Conservation (phyloP, 2,113 vertebrate genomes). For the Apistogramma diplotaenia region DNA sequence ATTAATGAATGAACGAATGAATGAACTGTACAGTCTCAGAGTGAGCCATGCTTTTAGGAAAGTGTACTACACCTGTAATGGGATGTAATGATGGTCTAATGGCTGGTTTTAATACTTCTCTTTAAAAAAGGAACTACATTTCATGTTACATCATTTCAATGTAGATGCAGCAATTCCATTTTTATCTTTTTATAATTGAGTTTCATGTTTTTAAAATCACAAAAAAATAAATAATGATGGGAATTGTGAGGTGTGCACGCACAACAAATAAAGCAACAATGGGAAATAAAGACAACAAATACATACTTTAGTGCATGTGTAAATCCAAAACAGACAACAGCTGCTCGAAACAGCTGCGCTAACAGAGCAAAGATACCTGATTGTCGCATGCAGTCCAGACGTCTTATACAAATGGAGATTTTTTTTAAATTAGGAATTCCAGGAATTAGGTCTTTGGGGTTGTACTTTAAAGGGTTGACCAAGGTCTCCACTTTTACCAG, state of each 20-base stretch:
- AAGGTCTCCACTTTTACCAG: slow-evolving; percentile 8
- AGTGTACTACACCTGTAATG: slow-evolving; percentile 20
- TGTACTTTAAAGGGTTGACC: neutral
- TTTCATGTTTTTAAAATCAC: neutral
- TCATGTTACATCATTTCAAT: neutral
- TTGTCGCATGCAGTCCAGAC: slow-evolving; percentile 5
- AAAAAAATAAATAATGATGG: slow-evolving; percentile 14
- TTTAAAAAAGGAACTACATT: neutral
- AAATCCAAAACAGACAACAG: slow-evolving; percentile 31
- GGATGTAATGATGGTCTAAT: slow-evolving; percentile 31
- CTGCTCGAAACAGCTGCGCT: slow-evolving; percentile 22
- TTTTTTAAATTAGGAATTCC: too few relatives aligned
- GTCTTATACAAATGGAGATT: slow-evolving; percentile 1
- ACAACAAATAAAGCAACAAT: slow-evolving; percentile 26
- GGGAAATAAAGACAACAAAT: slow-evolving; percentile 1
- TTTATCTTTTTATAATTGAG: neutral
- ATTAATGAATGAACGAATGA: slow-evolving; percentile 32
- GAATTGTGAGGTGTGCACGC: slow-evolving; percentile 1
- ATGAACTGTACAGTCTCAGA: slow-evolving; percentile 27
- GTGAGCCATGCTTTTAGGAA: slow-evolving; percentile 48
- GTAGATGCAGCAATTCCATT: neutral
- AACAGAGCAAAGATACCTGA: slow-evolving; percentile 19
- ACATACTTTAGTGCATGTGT: slow-evolving; percentile 28
- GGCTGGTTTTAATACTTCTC: neutral
- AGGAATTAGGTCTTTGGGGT: neutral